These are phyloP conservation scores for Ceryle rudis DNA, from an alignment of 2,797 vertebrate species.

Conservation along the genomic window DNA sequence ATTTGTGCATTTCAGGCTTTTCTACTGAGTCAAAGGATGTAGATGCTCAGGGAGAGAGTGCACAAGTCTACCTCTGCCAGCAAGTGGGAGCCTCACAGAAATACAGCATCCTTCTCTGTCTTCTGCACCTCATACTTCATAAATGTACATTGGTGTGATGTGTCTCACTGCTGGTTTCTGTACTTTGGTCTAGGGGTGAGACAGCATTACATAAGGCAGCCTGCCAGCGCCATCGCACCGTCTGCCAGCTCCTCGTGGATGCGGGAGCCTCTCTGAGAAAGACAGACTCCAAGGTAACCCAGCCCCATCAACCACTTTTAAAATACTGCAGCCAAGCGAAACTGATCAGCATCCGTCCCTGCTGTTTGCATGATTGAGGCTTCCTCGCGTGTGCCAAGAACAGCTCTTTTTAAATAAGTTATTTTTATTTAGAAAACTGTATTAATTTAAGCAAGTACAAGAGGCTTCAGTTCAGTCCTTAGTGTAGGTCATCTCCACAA, in stretches of 20 bases:
- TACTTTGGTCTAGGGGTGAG: conserved; percentile 87
- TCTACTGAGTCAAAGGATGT: neutral
- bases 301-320: neutral
- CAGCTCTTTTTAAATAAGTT: neutral
- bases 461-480: neutral
- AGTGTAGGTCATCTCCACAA: neutral
- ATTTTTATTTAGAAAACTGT: conserved; percentile 1
- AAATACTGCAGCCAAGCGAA: neutral
- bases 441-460: conserved; percentile 24
- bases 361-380: neutral
- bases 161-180: conserved; percentile 64
- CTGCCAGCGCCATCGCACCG: conserved; percentile 84
- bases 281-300: conserved; percentile 90
- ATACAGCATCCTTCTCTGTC: neutral
- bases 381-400: neutral
- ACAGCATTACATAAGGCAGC: conserved; percentile 96
- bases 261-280: conserved; percentile 91
- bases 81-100: neutral
- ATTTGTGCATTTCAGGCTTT: neutral
- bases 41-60: neutral
- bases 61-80: neutral
- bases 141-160: neutral
- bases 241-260: conserved; percentile 91
- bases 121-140: neutral
- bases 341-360: neutral